Evolutionary conservation across 2,113 vertebrate species (phyloP), one percentile per base, ranked within the genome.

Genomic region (Rhipidura dahli): DNA sequence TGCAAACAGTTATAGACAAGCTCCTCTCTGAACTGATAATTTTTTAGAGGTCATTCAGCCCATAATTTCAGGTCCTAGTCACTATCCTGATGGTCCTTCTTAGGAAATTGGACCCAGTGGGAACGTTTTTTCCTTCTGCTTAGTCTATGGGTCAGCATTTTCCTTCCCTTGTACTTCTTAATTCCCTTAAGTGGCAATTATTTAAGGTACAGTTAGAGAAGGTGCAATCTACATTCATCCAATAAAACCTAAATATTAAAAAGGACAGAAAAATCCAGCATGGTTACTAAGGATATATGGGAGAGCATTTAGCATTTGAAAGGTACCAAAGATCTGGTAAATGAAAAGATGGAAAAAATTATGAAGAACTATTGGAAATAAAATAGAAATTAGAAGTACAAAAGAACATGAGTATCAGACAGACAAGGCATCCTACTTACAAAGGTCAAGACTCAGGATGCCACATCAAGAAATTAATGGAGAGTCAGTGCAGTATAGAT

Each of bases 191-290:
- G 97, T 98, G 97, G 97, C 95, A 98, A 97, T 98, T 98, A 98
- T 98, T 98, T 98, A 98, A 98, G 97, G 95, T 94, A 97, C 90
- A 96, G 95, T 97, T 97, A 98, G 96, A 97, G 94, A 98, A 95
- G 97, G 97, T 96, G 83, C 97, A 98, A 97, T 98, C 96, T 97
- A 97, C 97, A 97, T 97, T 97, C 95, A 97, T 97, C 97, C 96
- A 98, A 98, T 98, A 98, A 98, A 98, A 97, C 89, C 97, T 97
- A 98, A 97, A 98, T 97, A 98, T 98, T 97, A 97, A 97, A 98
- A 97, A 97, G 97, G 97, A 98, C 96, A 98, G 97, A 96, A 97
- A 98, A 97, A 96, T 96, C 83, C 94, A 96, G 97, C 97, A 82
- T 96, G 96, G 95, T 96, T 97, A 96, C 97, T 95, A 95, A 97